Percentiles rank a stretch among this genome's conserved stretches.
phyloP scores from a whole-genome alignment of 2,113 vertebrate species.

The Xenopus laevis region DNA sequence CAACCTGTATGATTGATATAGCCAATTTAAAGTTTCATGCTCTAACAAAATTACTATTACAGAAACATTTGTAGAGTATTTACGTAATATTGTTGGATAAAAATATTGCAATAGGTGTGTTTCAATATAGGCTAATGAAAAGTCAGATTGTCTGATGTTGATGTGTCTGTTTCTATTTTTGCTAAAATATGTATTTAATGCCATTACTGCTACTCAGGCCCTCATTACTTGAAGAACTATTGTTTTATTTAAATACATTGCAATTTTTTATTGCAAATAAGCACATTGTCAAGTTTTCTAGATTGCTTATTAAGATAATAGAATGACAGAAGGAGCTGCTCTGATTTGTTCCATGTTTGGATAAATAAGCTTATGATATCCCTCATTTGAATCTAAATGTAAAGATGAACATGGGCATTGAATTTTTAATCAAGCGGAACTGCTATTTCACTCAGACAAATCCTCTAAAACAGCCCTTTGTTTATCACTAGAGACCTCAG shows the following conservation, averaged over 20 bases:
- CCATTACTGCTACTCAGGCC: not conserved
- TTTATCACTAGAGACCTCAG: not conserved
- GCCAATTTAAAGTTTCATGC: too few species aligned
- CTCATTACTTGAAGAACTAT: not conserved
- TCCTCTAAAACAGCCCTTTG: slow-evolving; percentile 17
- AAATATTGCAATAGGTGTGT: too few species aligned
- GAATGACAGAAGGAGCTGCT: slow-evolving; percentile 31
- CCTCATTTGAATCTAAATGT: slow-evolving; percentile 27
- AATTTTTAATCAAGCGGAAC: slow-evolving; percentile 30
- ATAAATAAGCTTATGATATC: slow-evolving; percentile 33
- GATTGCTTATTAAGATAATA: slow-evolving; percentile 34
- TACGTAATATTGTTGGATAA: too few species aligned
- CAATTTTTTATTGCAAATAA: slow-evolving; percentile 39
- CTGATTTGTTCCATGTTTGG: slow-evolving; percentile 34
- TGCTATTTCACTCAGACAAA: slow-evolving; percentile 12
- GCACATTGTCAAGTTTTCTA: slow-evolving; percentile 32
- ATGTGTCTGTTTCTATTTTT: too few species aligned
- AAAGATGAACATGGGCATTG: slow-evolving; percentile 25
- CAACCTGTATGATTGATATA: too few species aligned
- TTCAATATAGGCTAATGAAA: too few species aligned
- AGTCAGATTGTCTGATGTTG: too few species aligned
- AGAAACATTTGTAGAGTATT: too few species aligned
- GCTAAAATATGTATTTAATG: not conserved
- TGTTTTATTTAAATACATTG: slow-evolving; percentile 25
- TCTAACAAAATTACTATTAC: too few species aligned